These are phyloP conservation scores for Amitus sp. DNA, from an alignment of 2,888 invertebrate genomes.

Conservation along the genomic window DNA sequence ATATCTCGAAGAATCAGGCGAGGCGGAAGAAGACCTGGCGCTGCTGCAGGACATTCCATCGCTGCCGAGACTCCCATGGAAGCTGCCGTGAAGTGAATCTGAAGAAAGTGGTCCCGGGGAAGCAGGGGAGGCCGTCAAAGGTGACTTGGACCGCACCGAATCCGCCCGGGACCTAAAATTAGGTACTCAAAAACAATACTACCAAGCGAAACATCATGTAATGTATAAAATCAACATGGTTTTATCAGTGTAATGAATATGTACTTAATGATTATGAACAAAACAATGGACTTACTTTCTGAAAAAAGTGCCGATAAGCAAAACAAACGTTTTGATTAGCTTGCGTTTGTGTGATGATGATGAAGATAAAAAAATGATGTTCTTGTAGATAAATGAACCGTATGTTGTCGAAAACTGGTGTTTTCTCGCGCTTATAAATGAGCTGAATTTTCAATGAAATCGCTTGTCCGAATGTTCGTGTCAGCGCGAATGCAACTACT, in stretches of 20 bases:
- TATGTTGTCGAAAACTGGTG: too few relatives aligned
- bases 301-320: too few relatives aligned
- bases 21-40: constrained; percentile 63
- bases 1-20: constrained; percentile 62
- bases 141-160: constrained; percentile 63
- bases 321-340: too few relatives aligned
- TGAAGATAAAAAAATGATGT: too few relatives aligned
- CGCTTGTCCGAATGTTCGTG: too few relatives aligned
- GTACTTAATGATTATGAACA: neutral
- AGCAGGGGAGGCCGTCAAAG: constrained; percentile 61
- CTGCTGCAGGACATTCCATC: constrained; percentile 65
- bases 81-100: constrained; percentile 62
- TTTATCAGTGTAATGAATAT: too few relatives aligned
- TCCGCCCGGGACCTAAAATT: constrained; percentile 60
- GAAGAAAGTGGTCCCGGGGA: constrained; percentile 55
- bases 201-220: neutral
- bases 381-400: too few relatives aligned
- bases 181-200: neutral
- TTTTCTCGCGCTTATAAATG: too few relatives aligned
- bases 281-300: neutral
- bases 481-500: too few relatives aligned
- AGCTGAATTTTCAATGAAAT: too few relatives aligned
- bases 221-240: too few relatives aligned
- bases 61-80: constrained; percentile 63
- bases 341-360: too few relatives aligned